These are phyloP conservation scores for Zaprionus capensis DNA, from an alignment of 1,140 invertebrate genomes.

Conservation along the genomic window DNA sequence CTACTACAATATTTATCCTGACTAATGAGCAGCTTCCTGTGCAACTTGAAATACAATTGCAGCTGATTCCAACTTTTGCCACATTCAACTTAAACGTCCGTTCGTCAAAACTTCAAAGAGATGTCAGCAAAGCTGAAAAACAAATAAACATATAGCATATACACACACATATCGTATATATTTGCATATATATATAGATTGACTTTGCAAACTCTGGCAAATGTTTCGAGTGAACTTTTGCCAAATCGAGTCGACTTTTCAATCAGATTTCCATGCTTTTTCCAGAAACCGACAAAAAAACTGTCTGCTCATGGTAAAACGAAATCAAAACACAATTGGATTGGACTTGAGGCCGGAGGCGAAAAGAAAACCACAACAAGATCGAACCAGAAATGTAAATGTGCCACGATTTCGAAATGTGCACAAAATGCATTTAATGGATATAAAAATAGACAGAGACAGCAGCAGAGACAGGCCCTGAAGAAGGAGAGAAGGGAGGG, in stretches of 20 bases:
- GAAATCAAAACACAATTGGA: constrained; percentile 58
- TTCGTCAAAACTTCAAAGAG: constrained; percentile 34
- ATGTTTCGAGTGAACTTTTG: constrained; percentile 48
- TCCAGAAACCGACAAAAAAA: constrained; percentile 44
- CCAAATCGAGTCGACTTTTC: constrained; percentile 31
- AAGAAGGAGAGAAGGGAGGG: not conserved
- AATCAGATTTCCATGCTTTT: constrained; percentile 43
- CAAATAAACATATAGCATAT: not conserved
- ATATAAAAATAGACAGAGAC: constrained; percentile 71
- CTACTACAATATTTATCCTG: not conserved
- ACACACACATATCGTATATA: not conserved
- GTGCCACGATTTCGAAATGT: constrained; percentile 79
- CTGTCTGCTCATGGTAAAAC: constrained; percentile 70
- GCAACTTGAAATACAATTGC: not conserved
- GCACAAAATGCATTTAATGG: constrained; percentile 79
- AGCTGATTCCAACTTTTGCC: not conserved
- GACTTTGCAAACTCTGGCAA: constrained; percentile 21
- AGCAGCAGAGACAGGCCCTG: constrained; percentile 38
- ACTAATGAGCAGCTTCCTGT: constrained; percentile 20
- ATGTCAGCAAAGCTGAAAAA: constrained; percentile 7
- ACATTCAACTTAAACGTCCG: constrained; percentile 12
- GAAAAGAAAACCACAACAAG: constrained; percentile 40
- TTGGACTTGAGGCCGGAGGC: constrained; percentile 44
- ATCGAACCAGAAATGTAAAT: constrained; percentile 74
- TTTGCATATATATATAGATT: constrained; percentile 13